Conservation (phyloP, 2,888 invertebrate species). For the Aleiodes alternator region DNA sequence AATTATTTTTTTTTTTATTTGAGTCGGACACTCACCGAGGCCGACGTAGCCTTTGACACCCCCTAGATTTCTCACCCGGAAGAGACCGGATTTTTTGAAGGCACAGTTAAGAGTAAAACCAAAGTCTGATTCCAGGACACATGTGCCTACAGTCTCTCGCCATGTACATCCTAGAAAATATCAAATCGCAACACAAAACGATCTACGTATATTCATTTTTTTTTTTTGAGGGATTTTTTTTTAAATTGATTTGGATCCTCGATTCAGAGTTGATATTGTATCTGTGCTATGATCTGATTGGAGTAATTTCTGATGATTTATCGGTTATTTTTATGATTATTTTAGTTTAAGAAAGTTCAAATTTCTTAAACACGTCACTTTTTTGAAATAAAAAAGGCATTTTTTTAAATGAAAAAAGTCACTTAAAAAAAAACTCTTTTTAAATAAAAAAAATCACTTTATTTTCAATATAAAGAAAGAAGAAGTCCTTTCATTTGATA, state of each 20-base stretch:
- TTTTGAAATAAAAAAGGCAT: no score
- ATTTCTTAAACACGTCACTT: no score
- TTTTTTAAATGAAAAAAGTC: no score
- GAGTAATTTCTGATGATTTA: no score
- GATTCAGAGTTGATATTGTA: conserved; percentile 45
- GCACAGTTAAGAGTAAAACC: conserved; percentile 94
- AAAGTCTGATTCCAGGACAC: conserved; percentile 92
- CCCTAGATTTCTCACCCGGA: conserved; percentile 93
- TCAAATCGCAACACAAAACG: conserved; percentile 63
- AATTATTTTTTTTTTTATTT: conserved; percentile 31
- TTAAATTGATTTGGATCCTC: conserved; percentile 38
- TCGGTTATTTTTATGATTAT: no score
- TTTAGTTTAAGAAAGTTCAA: no score
- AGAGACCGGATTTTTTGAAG: conserved; percentile 93
- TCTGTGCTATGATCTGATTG: conserved; percentile 67
- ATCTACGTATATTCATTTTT: conserved; percentile 47
- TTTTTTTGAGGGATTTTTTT: conserved; percentile 23
- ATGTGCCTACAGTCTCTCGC: conserved; percentile 84
- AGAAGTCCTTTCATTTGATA: no score
- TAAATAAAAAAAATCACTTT: no score
- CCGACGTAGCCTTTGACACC: conserved; percentile 93
- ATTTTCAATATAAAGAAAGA: no score
- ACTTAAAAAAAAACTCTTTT: no score
- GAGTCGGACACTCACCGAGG: conserved; percentile 82
- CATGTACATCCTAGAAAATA: conserved; percentile 78